Conservation (phyloP, 2,113 vertebrate species). For the Cynopterus brachyotis region DNA sequence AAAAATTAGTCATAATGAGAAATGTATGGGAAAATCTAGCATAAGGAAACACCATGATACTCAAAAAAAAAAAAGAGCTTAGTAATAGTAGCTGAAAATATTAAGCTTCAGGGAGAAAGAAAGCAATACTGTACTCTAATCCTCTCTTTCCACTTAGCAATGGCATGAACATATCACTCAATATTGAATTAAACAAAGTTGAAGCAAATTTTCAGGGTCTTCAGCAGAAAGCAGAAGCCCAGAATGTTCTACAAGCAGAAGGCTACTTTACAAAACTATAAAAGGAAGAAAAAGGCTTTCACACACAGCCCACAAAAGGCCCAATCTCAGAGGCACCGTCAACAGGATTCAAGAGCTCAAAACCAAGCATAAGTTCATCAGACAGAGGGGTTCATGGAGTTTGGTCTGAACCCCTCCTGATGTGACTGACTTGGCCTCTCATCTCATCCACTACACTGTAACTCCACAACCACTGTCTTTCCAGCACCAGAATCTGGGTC, state of each 20-base stretch:
- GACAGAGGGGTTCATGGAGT: background rate
- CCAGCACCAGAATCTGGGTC: background rate
- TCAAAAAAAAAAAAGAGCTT: background rate
- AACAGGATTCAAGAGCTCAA: background rate
- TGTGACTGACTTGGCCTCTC: fast-evolving
- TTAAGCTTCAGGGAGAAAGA: background rate
- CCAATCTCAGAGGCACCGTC: background rate
- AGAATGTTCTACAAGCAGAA: background rate
- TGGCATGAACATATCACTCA: background rate
- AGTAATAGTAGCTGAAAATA: background rate
- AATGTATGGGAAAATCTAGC: background rate
- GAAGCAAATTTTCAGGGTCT: background rate
- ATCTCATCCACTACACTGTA: too few relatives aligned
- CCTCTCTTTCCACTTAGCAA: background rate
- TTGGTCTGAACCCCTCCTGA: too few relatives aligned
- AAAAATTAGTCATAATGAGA: background rate
- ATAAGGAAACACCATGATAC: background rate
- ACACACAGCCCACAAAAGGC: background rate
- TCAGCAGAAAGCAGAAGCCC: background rate
- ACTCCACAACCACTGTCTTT: background rate
- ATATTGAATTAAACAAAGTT: background rate
- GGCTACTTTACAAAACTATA: background rate
- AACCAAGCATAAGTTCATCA: background rate
- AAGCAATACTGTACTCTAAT: background rate
- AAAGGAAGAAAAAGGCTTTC: background rate